Evolutionary conservation across 2,113 vertebrate genomes (phyloP), one percentile per base, ranked within the genome.

Genomic region (Thunnus thynnus): DNA sequence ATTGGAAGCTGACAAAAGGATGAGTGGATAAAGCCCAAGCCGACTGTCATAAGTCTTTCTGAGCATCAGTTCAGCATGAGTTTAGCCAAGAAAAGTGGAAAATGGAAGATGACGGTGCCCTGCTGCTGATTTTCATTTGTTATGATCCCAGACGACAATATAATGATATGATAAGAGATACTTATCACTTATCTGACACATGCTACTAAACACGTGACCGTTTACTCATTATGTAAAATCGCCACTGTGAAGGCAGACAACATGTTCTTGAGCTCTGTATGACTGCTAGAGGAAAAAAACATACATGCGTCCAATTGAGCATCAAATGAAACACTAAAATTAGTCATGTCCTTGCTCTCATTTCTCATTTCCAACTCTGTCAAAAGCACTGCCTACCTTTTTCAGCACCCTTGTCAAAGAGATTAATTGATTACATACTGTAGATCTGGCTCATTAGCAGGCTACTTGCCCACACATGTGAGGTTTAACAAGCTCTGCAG

Each of bases 341-440:
- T 48, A 52, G 25, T 47, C 36, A 47, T n/a, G 36, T 22, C 27
- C 32, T 22, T 0, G 5, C 30, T 62, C 52, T 32, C 32, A n/a
- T 30, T 80, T 71, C 58, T 27, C 8, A 54, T 72, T 56, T 73
- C 47, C 41, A 58, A n/a, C 18, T 51, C 55, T 56, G 56, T 82
- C 13, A 67, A 72, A 57, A 60, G 41, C 32, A 12, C 57, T 1
- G 1, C 60, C 25, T 55, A 14, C n/a, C 41, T 10, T 27, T 57
- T 64, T 66, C 60, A 51, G n/a, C 73, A 16, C 41, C 14, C 61
- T 78, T 32, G 22, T 91, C 87, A 91, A 87, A 88, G 61, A 87
- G 85, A 92, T 89, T 78, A 83, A 91, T 87, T 90, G 88, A 88
- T 89, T 83, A 63, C 81, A 80, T 61, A 75, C 30, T 64, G 52